Conservation (phyloP, 2,113 vertebrate species). For the Syngnathoides biaculeatus region DNA sequence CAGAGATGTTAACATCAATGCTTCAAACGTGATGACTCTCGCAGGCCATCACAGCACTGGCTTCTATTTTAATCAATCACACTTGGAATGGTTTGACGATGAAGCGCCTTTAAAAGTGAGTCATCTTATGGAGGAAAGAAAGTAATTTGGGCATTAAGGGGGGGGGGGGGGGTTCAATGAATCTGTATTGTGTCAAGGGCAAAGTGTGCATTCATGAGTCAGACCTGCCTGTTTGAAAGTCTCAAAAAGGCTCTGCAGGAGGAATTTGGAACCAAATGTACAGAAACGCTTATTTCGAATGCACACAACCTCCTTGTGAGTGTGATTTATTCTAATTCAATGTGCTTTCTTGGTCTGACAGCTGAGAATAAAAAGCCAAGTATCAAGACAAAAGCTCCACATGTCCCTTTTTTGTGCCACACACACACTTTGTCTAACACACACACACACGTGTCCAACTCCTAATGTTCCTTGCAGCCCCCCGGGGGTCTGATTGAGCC, state of each 20-base stretch:
- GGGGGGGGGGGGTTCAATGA: conserved; percentile 10
- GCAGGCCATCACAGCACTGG: conserved; percentile 14
- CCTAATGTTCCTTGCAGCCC: conserved; percentile 59
- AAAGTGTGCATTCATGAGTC: conserved; percentile 23
- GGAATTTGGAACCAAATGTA: conserved; percentile 22
- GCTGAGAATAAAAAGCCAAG: conserved; percentile 49
- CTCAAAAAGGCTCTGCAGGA: conserved; percentile 22
- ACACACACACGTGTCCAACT: conserved; percentile 55
- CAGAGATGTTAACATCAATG: conserved; percentile 44
- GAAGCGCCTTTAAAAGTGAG: conserved; percentile 42
- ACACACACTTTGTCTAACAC: conserved; percentile 23
- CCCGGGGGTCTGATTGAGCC: conserved; percentile 66
- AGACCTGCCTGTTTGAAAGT: conserved; percentile 10
- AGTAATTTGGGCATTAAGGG: conserved; percentile 28
- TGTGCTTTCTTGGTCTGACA: conserved; percentile 42
- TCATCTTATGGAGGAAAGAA: conserved; percentile 41
- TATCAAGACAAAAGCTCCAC: conserved; percentile 56
- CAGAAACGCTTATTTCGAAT: conserved; percentile 11
- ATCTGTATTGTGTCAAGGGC: conserved; percentile 41
- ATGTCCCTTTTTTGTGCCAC: conserved; percentile 30
- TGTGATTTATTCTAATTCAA: conserved; percentile 53
- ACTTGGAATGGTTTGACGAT: conserved; percentile 44
- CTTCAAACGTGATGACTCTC: conserved; percentile 28
- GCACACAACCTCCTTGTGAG: conserved; percentile 29
- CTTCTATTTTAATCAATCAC: conserved; percentile 56